A percentile compares a stretch with the other conserved stretches of the same genome.
These are phyloP conservation scores for Drosophila pandora DNA, from an alignment of 1,140 invertebrate genomes.

Conservation along the genomic window DNA sequence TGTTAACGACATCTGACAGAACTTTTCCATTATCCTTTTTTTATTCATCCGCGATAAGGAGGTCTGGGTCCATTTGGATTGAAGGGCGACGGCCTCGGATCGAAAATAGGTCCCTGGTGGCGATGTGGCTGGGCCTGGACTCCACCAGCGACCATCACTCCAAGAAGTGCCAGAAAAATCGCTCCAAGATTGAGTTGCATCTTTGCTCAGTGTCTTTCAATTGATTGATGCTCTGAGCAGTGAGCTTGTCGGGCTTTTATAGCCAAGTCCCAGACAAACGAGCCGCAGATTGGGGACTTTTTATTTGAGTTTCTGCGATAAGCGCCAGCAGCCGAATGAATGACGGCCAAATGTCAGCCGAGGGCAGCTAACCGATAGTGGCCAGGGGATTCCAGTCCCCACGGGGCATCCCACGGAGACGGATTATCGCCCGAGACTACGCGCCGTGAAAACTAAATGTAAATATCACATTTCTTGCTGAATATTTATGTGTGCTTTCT, in stretches of 20 bases:
- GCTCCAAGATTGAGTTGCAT: slow-evolving; percentile 65
- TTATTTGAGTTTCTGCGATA: slow-evolving; percentile 42
- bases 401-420: slow-evolving; percentile 24
- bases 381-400: slow-evolving; percentile 27
- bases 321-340: slow-evolving; percentile 21
- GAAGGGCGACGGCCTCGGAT: slow-evolving; percentile 54
- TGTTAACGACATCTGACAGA: slow-evolving; percentile 53
- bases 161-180: slow-evolving; percentile 41
- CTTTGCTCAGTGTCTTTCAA: slow-evolving; percentile 30
- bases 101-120: slow-evolving; percentile 33
- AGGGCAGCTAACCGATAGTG: slow-evolving; percentile 45
- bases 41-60: slow-evolving; percentile 1
- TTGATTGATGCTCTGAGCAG: slow-evolving; percentile 58
- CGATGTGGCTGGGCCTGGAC: slow-evolving; percentile 12
- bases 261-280: slow-evolving; percentile 25
- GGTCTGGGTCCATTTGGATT: slow-evolving; percentile 41
- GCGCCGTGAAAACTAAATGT: slow-evolving; percentile 27
- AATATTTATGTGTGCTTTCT: slow-evolving; percentile 31
- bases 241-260: slow-evolving; percentile 51
- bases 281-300: slow-evolving; percentile 41
- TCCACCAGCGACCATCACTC: slow-evolving; percentile 17
- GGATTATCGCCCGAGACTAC: slow-evolving; percentile 32
- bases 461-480: slow-evolving; percentile 43
- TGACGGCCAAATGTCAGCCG: slow-evolving; percentile 46
- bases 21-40: slow-evolving; percentile 4